A percentile compares a stretch with the other conserved stretches of the same genome.
Evolutionary conservation across 2,797 vertebrate species (phyloP).

Genomic region (Sebastes baramenuke): DNA sequence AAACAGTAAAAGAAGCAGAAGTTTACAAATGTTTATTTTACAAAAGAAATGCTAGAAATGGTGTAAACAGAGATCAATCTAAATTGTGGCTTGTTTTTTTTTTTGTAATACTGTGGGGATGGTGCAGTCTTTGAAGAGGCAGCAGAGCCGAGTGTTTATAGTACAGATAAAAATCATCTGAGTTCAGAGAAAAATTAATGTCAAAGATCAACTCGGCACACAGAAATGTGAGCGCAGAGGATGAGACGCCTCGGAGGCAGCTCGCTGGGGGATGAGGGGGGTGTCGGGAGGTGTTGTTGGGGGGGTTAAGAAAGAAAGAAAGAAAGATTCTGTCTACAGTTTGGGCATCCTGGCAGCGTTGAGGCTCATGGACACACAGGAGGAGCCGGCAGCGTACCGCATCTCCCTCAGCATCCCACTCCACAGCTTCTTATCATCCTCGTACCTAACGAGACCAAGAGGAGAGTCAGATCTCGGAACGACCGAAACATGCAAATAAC

Average conservation of each 20-base stretch:
- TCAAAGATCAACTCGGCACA: slow-evolving; percentile 51
- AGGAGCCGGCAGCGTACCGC: slow-evolving; percentile 94
- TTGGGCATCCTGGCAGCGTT: slow-evolving; percentile 95
- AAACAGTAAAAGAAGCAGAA: background rate
- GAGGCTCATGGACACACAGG: slow-evolving; percentile 90
- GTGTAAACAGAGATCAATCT: slow-evolving; percentile 53
- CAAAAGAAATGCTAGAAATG: slow-evolving; percentile 73
- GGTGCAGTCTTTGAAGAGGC: slow-evolving; percentile 46
- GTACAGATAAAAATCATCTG: slow-evolving; percentile 51
- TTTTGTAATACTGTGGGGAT: slow-evolving; percentile 8
- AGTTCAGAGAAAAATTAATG: slow-evolving; percentile 47
- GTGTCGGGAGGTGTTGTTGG: background rate
- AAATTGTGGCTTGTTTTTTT: slow-evolving; percentile 23
- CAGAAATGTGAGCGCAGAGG: slow-evolving; percentile 33
- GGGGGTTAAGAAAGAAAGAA: background rate
- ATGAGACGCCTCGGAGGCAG: slow-evolving; percentile 21
- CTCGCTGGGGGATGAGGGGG: background rate
- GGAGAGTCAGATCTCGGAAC: background rate
- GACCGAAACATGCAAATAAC: no score
- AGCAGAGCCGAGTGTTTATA: slow-evolving; percentile 29
- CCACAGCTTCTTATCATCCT: slow-evolving; percentile 97
- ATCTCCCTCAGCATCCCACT: slow-evolving; percentile 96
- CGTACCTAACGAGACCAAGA: slow-evolving; percentile 82
- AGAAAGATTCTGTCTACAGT: slow-evolving; percentile 80
- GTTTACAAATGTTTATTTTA: slow-evolving; percentile 80